A percentile compares a stretch with the other conserved stretches of the same genome.
These are phyloP conservation scores for Gavia stellata DNA, from an alignment of 2,113 vertebrate genomes.

Conservation along the genomic window DNA sequence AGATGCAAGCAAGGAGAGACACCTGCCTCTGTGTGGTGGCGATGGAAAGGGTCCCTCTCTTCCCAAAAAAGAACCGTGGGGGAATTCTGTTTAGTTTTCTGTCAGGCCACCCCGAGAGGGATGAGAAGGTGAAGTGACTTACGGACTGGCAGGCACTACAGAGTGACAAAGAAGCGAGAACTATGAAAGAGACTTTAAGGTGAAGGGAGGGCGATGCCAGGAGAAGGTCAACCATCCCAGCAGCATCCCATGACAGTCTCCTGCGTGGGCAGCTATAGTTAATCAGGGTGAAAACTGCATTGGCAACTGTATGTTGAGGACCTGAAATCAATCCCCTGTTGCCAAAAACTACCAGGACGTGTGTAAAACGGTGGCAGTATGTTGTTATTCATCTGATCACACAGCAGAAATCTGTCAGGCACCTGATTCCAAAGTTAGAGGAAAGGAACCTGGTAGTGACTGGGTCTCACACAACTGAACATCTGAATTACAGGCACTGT, in stretches of 20 bases:
- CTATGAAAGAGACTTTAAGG: neutral
- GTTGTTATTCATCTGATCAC: neutral
- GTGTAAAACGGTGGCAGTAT: neutral
- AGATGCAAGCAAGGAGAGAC: neutral
- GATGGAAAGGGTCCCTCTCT: neutral
- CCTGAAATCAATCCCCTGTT: neutral
- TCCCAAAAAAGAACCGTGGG: rapidly evolving
- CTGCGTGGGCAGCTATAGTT: neutral
- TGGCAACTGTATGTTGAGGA: neutral
- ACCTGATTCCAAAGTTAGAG: neutral
- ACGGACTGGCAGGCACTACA: neutral
- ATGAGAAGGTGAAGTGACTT: neutral
- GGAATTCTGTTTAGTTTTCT: neutral
- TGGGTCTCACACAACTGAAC: neutral
- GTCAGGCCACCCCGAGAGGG: neutral
- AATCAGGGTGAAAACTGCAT: neutral
- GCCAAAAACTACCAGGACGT: neutral
- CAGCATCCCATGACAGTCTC: neutral
- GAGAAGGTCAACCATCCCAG: neutral
- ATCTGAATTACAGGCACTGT: neutral
- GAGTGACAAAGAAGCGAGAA: neutral
- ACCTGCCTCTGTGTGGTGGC: neutral
- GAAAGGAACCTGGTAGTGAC: neutral
- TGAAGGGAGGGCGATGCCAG: neutral
- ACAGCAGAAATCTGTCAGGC: neutral